phyloP scores from a whole-genome alignment of 1,140 invertebrate genomes.

The Drusus annulatus region DNA sequence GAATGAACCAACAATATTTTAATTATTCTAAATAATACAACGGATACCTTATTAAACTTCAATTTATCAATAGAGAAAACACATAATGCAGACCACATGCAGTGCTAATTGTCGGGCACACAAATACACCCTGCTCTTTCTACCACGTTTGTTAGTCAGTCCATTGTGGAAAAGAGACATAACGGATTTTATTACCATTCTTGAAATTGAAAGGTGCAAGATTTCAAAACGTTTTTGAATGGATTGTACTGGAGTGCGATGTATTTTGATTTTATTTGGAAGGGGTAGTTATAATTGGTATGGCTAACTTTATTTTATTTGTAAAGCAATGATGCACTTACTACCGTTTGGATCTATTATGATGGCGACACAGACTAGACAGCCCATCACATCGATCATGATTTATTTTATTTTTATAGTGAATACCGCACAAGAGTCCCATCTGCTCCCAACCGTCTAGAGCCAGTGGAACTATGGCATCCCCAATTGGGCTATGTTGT shows the following conservation, averaged over 20 bases:
- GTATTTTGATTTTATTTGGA: conserved; percentile 2
- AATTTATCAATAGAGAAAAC: conserved; percentile 45
- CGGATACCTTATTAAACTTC: conserved; percentile 30
- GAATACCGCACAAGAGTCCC: no score
- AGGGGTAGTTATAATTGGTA: conserved; percentile 9
- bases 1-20: conserved; percentile 9
- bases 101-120: conserved; percentile 51
- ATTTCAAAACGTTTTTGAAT: conserved; percentile 18
- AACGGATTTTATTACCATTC: neutral
- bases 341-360: neutral
- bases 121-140: neutral
- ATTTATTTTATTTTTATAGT: no score
- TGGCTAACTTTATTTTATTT: no score
- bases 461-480: no score
- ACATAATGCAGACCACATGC: conserved; percentile 53
- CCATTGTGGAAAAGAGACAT: neutral
- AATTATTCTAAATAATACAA: conserved; percentile 13
- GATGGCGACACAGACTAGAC: no score
- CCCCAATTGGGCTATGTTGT: no score
- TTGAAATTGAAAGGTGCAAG: conserved; percentile 28
- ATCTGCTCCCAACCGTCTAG: no score
- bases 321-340: neutral
- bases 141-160: no score
- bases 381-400: no score
- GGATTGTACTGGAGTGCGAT: conserved; percentile 2